A percentile compares a stretch with the other conserved stretches of the same genome.
Conservation (phyloP, 2,797 vertebrate species). For the Myripristis murdjan region DNA sequence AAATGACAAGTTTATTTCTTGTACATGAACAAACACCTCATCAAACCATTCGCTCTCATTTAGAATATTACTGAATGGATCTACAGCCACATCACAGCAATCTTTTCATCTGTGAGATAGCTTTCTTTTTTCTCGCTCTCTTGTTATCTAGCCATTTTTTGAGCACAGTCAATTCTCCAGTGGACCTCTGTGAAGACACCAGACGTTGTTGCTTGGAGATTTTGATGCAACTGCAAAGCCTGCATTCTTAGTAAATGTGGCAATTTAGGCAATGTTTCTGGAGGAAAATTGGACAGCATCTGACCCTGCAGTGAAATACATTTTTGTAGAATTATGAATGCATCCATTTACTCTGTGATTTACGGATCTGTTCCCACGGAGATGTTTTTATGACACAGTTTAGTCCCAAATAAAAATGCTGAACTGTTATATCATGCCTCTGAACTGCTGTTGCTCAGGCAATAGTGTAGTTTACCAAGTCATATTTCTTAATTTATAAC, state of each 20-base stretch:
- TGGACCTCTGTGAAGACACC: slow-evolving; percentile 27
- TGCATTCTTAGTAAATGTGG: slow-evolving; percentile 44
- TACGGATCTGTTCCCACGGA: slow-evolving; percentile 55
- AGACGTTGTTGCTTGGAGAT: slow-evolving; percentile 8
- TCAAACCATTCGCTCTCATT: slow-evolving; percentile 11
- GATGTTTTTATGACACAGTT: slow-evolving; percentile 67
- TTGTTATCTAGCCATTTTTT: slow-evolving; percentile 60
- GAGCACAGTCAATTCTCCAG: slow-evolving; percentile 42
- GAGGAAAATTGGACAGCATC: background rate
- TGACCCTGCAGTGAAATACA: slow-evolving; percentile 47
- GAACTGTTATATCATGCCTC: slow-evolving; percentile 61
- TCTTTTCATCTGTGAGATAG: no score
- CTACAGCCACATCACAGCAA: slow-evolving; percentile 26
- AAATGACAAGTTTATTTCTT: no score
- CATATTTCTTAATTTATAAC: slow-evolving; percentile 66
- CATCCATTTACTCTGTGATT: slow-evolving; percentile 57
- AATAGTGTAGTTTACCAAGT: slow-evolving; percentile 45
- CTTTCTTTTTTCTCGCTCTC: slow-evolving; percentile 31
- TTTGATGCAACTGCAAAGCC: background rate
- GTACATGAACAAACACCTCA: slow-evolving; percentile 22
- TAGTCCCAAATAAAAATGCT: slow-evolving; percentile 62
- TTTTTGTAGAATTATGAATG: slow-evolving; percentile 61
- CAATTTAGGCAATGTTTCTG: slow-evolving; percentile 33
- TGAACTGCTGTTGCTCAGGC: slow-evolving; percentile 52
- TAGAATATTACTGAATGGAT: slow-evolving; percentile 10